phyloP scores from a whole-genome alignment of 2,113 vertebrate species.

The Neotoma lepida region DNA sequence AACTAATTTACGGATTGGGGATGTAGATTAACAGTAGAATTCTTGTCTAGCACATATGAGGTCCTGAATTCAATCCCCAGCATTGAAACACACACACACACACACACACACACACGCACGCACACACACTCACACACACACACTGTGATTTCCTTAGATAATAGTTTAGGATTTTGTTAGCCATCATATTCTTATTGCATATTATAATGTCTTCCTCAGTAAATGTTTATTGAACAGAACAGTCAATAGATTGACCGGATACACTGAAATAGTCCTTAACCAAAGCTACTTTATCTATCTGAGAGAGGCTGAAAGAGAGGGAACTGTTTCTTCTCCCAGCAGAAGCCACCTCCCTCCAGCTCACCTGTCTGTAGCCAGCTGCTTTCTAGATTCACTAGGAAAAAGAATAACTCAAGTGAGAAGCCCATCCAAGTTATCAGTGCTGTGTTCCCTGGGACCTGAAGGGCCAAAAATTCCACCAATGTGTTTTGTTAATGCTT shows the following conservation, averaged over 20 bases:
- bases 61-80: neutral
- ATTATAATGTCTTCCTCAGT: neutral
- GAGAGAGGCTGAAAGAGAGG: neutral
- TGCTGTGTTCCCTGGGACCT: neutral
- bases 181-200: neutral
- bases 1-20: neutral
- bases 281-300: constrained; percentile 60
- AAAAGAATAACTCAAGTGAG: neutral
- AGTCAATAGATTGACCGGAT: constrained; percentile 62
- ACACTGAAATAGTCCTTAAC: constrained; percentile 62
- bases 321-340: neutral
- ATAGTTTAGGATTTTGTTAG: neutral
- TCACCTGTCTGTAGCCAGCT: neutral
- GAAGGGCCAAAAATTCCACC: neutral
- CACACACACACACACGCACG: neutral
- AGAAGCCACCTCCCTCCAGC: neutral
- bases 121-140: neutral
- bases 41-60: neutral
- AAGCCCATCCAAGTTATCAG: neutral
- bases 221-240: neutral
- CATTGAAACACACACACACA: neutral
- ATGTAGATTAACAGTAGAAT: neutral
- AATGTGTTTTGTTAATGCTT: neutral
- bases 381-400: neutral
- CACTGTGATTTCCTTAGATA: neutral